Evolutionary conservation across 2,113 vertebrate species (phyloP), one percentile per base, ranked within the genome.

Genomic region (Uropsilus gracilis): DNA sequence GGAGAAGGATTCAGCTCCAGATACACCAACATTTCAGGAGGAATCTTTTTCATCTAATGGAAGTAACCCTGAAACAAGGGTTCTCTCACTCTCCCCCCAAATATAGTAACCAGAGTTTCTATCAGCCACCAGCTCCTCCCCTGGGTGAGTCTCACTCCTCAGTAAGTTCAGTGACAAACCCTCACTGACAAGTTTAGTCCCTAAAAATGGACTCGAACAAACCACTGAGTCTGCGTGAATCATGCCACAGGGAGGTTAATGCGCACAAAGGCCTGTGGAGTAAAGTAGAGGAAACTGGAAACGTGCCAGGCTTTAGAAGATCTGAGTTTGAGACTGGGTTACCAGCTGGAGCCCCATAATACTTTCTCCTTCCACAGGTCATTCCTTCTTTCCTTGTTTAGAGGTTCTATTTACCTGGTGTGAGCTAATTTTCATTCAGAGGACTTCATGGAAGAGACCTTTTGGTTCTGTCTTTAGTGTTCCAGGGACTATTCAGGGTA

Each of bases 381-480:
- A n/a, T 44, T 86, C 14, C 8, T 48, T 64, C 5, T 26, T 42
- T 9, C 2, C n/a, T 73, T 50, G 16, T 18, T 37, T 32, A 46
- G 26, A 18, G 8, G 0, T 37, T 84, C 8, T 14, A 46, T 16
- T 73, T 34, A 72, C 46, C 3, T 39, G 1, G 2, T 37, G 9
- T 26, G 30, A 17, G 57, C 88, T 61, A 64, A 57, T 75, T 81
- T 37, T 71, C 68, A 28, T 44, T 72, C 17, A 46, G 17, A 69
- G 0, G 2, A 1, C 1, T 1, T 5, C 3, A 17, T 16, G n/a
- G 50, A 53, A 20, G n/a, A 72, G 4, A 42, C 30, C 11, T 50
- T 32, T 28, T 11, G 7, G n/a, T 69, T 4, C 22, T 39, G 1
- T 85, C 59, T 68, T 46, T 64, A 84, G 24, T 80, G 14, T 82